Conservation (phyloP, 2,113 vertebrate genomes). For the Lepus americanus region DNA sequence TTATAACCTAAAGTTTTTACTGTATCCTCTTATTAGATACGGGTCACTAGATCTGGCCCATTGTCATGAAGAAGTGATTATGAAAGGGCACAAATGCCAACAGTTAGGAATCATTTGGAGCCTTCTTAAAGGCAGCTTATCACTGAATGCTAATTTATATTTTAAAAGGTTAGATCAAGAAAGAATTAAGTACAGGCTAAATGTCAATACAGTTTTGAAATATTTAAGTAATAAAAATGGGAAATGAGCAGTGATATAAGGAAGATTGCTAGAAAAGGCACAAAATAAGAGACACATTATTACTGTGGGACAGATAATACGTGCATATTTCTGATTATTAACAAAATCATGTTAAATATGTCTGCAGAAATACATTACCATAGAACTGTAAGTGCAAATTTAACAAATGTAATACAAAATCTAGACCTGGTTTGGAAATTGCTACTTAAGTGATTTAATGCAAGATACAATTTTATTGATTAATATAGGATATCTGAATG, state of each 20-base stretch:
- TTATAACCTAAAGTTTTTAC: too few species aligned
- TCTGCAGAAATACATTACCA: background rate
- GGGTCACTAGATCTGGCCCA: too few species aligned
- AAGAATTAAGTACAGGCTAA: background rate
- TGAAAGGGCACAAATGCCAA: background rate
- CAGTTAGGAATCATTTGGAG: background rate
- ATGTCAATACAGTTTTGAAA: background rate
- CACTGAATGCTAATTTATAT: background rate
- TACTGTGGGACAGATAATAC: background rate
- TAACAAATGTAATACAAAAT: background rate
- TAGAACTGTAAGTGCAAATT: background rate
- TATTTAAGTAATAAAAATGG: background rate
- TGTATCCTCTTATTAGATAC: too few species aligned
- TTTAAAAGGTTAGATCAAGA: background rate
- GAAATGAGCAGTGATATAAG: background rate
- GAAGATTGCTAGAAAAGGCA: too few species aligned
- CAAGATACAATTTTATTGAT: background rate
- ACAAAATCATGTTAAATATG: background rate
- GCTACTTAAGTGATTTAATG: background rate
- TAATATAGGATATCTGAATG: background rate
- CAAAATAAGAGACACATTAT: background rate
- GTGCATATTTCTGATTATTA: background rate
- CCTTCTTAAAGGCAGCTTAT: background rate
- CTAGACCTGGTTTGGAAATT: background rate
- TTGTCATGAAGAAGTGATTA: background rate